Evolutionary conservation across 2,113 vertebrate species (phyloP), one percentile per base, ranked within the genome.

Genomic region (Notechis scutatus): DNA sequence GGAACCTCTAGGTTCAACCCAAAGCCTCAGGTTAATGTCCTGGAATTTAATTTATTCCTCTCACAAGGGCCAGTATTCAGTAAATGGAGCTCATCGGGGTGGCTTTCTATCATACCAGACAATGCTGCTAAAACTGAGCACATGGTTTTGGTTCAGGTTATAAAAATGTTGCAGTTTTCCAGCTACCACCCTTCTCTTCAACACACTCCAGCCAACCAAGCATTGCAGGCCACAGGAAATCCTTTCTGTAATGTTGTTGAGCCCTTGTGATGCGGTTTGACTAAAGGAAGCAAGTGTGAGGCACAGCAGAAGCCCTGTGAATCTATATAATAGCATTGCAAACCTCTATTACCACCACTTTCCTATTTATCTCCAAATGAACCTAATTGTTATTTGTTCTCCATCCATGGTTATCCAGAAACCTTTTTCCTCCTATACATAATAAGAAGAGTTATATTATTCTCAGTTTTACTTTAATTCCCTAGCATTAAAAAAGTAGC

Each of bases 211-310:
- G 86, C 14, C 90, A 85, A 87, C 20, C 86, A 57, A 39, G 90
- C 50, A 29, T 89, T 85, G 42, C 87, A 89, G 93, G 54, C 39
- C 42, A 85, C 93, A 91, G 93, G 93, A 93, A 93, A 93, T 93
- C 90, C 93, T 91, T 47, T 87, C 85, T 74, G n/a, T 69, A 14
- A 54, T 87, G 57, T 59, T 45, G 23, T 5, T 85, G 45, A 69
- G 50, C 57, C 90, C 45, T n/a, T 45, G 34, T 21, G 29, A 20
- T 88, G 93, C n/a, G 93, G 90, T 91, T 57, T 85, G 86, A 81
- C 93, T 88, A 93, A 57, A 91, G 93, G 90, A 91, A 93, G 87
- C 61, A 7, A 42, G 54, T 20, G 23, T 23, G 87, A 21, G 87
- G 90, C 86, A 85, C 20, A 89, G 64, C 42, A 52, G 90, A 85